Base-by-base conservation (phyloP, 2,888 invertebrate species). In the Cinara cedri region DNA sequence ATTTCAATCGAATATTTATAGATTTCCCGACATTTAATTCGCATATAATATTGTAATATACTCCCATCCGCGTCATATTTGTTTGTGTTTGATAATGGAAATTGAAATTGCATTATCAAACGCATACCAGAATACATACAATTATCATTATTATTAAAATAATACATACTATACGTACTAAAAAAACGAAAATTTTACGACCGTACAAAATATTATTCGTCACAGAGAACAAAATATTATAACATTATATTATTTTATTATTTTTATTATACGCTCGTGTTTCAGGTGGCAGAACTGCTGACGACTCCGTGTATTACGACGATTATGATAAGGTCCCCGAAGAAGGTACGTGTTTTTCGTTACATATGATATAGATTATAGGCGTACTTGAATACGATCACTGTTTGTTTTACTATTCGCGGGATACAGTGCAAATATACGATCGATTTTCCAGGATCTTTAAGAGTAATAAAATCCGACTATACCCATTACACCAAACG, bases 321-420 rank as follows among this genome's bases (percentile, higher is more conserved):
- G 87, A 87, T 34, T 34, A 34, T 60, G 86, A 86, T 34, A 87
- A 86, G 83, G 83, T 86, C 62, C 86, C 87, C 76, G 87, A 87
- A 82, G 86, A 87, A 86, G 87, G 87, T 87, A 84, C 85, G 86
- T 83, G 49, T 68, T 57, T 81, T 82, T 81, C 72, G 54, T 71
- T 78, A 62, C 34, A 49, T 49, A n/a, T n/a, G n/a, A 51, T 66
- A 80, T 49, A 60, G n/a, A 14, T n/a, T 68, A 81, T 42, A 10
- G 57, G 21, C 19, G 6, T 34, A 34, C 34, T 34, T 49, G 46
- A 19, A 74, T 34, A 65, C 14, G 46, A 10, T n/a, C 26, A 54
- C 16, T 19, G 70, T 70, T 78, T 76, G 70, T 70, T 78, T 76
- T 16, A 11, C 21, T 51, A 26, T 57, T 46, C 14, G 42, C 55